Evolutionary conservation across 2,888 invertebrate species (phyloP), one percentile per base, ranked within the genome.

Genomic region (Lithodes maja): DNA sequence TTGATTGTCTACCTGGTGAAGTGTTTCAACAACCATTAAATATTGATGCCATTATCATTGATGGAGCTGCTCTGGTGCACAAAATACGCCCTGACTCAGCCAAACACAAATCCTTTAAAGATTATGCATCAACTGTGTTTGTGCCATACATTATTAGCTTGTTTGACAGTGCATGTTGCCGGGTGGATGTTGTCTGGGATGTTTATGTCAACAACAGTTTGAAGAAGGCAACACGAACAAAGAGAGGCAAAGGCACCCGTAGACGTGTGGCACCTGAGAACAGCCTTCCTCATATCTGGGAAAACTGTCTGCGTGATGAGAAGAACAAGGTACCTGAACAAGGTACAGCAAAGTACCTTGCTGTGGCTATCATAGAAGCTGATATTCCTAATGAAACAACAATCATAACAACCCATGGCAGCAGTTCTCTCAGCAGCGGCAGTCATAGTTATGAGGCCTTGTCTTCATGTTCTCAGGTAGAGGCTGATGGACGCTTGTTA

Each of bases 31-130:
- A 79, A 79, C 79, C 75, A 53, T 50, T 33, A 54, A 33, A 53
- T 74, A 55, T 54, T 12, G 84, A 84, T 75, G 75, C 61, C 15
- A 71, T 82, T 52, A 69, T 86, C 49, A 80, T 86, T 49, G 82
- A 87, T 83, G 83, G 87, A 55, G 87, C 87, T 69, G 87, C 86
- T 52, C 53, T 80, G 80, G 80, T 79, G 33, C 68, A 86, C 53
- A 86, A 79, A 78, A 2, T 86, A 86, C 54, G 74, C 54, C 86
- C 83, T 83, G 52, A 50, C 55, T 80, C 50, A 49, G 5, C 74
- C 53, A 79, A 79, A 54, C 79, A 53, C 79, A 80, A 80, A 75
- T 79, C 86, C n/a, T 86, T 86, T 61, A 52, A 84, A 49, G 68
- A 68, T 15, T 82, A 82, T 82, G 33, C 82, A 82, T 61, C 68